A percentile compares a stretch with the other conserved stretches of the same genome.
Evolutionary conservation across 1,140 invertebrate species (phyloP).

Genomic region (Zaprionus taronus): DNA sequence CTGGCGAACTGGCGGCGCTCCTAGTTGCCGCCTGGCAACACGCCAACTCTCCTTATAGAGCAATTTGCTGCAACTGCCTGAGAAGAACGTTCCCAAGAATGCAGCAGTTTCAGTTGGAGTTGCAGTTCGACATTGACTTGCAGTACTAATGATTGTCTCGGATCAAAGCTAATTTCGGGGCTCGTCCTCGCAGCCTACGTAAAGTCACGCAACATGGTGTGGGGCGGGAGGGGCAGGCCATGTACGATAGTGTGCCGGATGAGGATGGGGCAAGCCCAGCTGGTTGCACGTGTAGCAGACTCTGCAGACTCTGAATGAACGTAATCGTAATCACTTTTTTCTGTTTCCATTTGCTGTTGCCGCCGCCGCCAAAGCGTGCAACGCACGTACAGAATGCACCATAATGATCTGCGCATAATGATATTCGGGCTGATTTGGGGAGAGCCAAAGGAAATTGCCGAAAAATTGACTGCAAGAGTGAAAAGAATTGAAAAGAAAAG

Average conservation of each 20-base stretch:
- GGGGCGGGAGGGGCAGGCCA: background rate
- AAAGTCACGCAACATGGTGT: constrained; percentile 69
- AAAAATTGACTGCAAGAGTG: constrained; percentile 28
- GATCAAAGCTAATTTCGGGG: constrained; percentile 70
- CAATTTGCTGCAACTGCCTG: constrained; percentile 46
- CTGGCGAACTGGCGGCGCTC: constrained; percentile 57
- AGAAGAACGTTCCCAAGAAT: constrained; percentile 13
- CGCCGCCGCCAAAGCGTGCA: constrained; percentile 60
- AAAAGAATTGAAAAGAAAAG: constrained; percentile 7
- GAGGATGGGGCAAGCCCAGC: constrained; percentile 29
- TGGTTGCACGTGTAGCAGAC: background rate
- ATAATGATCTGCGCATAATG: constrained; percentile 32
- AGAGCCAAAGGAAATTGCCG: constrained; percentile 57
- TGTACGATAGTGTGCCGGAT: background rate
- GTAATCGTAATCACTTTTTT: constrained; percentile 50
- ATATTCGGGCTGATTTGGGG: constrained; percentile 26
- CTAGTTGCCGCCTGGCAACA: constrained; percentile 61
- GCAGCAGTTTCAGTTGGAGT: constrained; percentile 17
- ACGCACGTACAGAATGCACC: constrained; percentile 61
- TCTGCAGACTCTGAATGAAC: constrained; percentile 13
- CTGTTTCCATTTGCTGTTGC: constrained; percentile 1
- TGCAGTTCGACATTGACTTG: constrained; percentile 7
- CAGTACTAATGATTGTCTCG: constrained; percentile 71
- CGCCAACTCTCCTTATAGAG: constrained; percentile 68
- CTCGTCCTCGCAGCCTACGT: constrained; percentile 45